Percentiles rank a stretch among this genome's conserved stretches.
Evolutionary conservation across 1,140 invertebrate genomes (phyloP).

Genomic region (Macrotrachela quadricornifera): DNA sequence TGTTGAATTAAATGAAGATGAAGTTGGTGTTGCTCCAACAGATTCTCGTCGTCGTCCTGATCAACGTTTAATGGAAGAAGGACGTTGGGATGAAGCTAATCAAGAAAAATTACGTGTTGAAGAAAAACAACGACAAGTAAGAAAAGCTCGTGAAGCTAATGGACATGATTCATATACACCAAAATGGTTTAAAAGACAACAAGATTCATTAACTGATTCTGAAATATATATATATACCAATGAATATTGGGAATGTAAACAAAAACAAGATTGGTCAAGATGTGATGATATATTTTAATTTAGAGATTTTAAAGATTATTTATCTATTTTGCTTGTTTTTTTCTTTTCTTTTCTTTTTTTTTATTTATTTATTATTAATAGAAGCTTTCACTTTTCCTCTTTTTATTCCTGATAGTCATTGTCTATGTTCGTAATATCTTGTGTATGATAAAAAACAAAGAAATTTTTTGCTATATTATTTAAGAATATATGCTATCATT

Average conservation of each 20-base stretch:
- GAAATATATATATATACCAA: constrained; percentile 62
- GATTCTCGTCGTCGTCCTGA: constrained; percentile 79
- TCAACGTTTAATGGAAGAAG: constrained; percentile 89
- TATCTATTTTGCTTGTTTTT: no score
- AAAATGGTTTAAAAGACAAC: constrained; percentile 67
- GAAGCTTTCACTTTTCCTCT: no score
- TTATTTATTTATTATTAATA: no score
- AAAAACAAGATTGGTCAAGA: constrained; percentile 57
- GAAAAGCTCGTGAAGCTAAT: constrained; percentile 41
- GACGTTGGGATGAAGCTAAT: constrained; percentile 86
- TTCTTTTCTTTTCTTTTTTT: no score
- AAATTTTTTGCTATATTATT: no score
- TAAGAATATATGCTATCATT: no score
- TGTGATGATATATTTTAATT: constrained; percentile 65
- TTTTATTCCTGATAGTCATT: no score
- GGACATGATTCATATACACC: constrained; percentile 40
- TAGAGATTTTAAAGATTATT: no score
- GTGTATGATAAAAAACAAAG: no score
- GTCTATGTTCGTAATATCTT: no score
- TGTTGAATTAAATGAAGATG: constrained; percentile 76
- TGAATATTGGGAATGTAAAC: constrained; percentile 79
- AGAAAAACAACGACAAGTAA: constrained; percentile 57
- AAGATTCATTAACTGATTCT: constrained; percentile 53
- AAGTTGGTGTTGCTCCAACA: constrained; percentile 63
- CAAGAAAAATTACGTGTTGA: constrained; percentile 62